Evolutionary conservation across 2,113 vertebrate species (phyloP).

Genomic region (Phalacrocorax pelagicus): DNA sequence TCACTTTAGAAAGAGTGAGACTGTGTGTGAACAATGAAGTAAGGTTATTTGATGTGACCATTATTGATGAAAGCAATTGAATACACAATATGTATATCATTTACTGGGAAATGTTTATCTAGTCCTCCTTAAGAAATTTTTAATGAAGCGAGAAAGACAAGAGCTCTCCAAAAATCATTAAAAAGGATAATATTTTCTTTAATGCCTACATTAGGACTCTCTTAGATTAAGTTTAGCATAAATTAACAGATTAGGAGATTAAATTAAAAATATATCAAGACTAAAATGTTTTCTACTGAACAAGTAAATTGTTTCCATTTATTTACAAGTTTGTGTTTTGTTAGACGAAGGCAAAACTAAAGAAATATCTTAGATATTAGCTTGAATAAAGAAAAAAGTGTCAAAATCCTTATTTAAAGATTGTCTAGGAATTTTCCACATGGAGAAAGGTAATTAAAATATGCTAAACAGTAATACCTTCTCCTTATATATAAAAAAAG

Average conservation of each 20-base stretch:
- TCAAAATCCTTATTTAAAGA: not conserved
- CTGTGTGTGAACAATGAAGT: not conserved
- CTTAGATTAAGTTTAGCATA: not conserved
- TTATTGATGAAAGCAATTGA: not conserved
- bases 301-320: not conserved
- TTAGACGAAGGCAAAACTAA: not conserved
- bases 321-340: not conserved
- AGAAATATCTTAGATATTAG: not conserved
- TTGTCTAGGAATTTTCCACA: not conserved
- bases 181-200: not conserved
- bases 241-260: not conserved
- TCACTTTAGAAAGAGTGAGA: not conserved
- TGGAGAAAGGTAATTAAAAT: conserved; percentile 34
- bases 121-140: not conserved
- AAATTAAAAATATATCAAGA: not conserved
- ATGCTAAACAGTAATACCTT: conserved; percentile 10
- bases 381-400: not conserved
- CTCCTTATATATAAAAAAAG: not conserved
- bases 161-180: not conserved
- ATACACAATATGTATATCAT: not conserved
- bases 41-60: not conserved
- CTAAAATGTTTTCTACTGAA: not conserved
- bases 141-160: not conserved
- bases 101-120: not conserved
- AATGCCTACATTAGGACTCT: not conserved